Evolutionary conservation across 2,113 vertebrate species (phyloP).

Genomic region (Dasyurus viverrinus): DNA sequence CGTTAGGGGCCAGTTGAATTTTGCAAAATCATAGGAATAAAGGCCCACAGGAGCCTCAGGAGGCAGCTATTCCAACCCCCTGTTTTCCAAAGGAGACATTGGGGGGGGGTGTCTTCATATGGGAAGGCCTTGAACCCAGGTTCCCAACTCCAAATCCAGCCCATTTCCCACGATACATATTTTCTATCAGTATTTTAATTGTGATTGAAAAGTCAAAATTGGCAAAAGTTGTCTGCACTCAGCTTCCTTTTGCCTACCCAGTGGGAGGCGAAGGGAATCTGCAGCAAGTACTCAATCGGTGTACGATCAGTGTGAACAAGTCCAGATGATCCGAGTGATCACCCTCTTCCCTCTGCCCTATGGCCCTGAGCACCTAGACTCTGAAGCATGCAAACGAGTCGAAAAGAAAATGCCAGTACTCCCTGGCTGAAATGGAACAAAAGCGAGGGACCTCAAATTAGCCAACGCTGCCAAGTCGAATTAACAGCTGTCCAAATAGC

Average conservation of each 20-base stretch:
- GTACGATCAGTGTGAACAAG: background rate
- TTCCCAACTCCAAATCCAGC: background rate
- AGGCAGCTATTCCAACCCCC: no score
- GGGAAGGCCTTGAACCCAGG: constrained; percentile 9
- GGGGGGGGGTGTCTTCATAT: background rate
- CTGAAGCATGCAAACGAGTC: background rate
- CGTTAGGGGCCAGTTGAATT: constrained; percentile 36
- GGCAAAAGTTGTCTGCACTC: background rate
- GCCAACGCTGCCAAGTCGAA: background rate
- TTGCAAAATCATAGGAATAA: constrained; percentile 6
- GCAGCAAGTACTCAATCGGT: background rate
- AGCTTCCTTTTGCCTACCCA: background rate
- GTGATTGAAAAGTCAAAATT: background rate
- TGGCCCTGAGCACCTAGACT: background rate
- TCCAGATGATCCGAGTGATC: background rate
- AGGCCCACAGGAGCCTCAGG: background rate
- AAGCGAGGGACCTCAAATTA: background rate
- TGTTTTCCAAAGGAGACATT: background rate
- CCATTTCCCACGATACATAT: background rate
- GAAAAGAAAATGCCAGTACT: background rate
- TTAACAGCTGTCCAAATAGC: background rate
- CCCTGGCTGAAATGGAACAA: background rate
- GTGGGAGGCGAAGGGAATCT: background rate
- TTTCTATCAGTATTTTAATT: background rate
- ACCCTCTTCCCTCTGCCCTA: background rate